These are phyloP conservation scores for Ophioninae sp. DNA, from an alignment of 2,888 invertebrate genomes.

Conservation along the genomic window DNA sequence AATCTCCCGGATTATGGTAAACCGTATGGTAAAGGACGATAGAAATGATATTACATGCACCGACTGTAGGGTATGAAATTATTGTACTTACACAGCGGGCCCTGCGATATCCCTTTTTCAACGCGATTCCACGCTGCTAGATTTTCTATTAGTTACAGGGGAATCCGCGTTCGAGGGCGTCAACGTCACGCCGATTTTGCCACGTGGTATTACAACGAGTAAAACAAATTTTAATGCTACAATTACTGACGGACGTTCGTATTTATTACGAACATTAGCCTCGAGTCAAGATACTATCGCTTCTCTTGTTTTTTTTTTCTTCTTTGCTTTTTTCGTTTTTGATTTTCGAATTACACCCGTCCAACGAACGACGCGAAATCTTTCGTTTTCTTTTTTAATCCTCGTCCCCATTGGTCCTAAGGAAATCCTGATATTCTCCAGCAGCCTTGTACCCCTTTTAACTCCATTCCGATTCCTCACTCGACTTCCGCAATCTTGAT, in stretches of 20 bases:
- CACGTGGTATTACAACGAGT: conserved; percentile 43
- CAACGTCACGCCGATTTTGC: conserved; percentile 26
- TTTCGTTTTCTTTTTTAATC: not conserved
- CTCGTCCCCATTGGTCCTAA: not conserved
- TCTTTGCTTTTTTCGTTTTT: too few species aligned
- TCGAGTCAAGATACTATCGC: not conserved
- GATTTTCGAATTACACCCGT: too few species aligned
- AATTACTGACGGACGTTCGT: conserved; percentile 3
- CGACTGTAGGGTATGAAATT: conserved; percentile 67
- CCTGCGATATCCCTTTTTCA: conserved; percentile 31
- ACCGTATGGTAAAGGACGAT: conserved; percentile 13
- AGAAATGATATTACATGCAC: conserved; percentile 37
- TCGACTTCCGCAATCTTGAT: not conserved
- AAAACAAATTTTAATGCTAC: conserved; percentile 45
- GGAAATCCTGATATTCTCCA: not conserved
- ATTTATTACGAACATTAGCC: conserved; percentile 1
- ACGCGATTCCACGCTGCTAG: conserved; percentile 25
- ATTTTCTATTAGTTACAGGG: conserved; percentile 28
- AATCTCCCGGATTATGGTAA: conserved; percentile 54
- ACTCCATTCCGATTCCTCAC: not conserved
- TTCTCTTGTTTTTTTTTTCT: too few species aligned
- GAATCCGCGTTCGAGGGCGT: conserved; percentile 10
- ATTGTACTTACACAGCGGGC: conserved; percentile 73
- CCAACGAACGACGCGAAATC: too few species aligned
- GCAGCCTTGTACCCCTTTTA: not conserved